A percentile compares a stretch with the other conserved stretches of the same genome.
These are phyloP conservation scores for Ceryle rudis DNA, from an alignment of 2,797 vertebrate genomes.

Conservation along the genomic window DNA sequence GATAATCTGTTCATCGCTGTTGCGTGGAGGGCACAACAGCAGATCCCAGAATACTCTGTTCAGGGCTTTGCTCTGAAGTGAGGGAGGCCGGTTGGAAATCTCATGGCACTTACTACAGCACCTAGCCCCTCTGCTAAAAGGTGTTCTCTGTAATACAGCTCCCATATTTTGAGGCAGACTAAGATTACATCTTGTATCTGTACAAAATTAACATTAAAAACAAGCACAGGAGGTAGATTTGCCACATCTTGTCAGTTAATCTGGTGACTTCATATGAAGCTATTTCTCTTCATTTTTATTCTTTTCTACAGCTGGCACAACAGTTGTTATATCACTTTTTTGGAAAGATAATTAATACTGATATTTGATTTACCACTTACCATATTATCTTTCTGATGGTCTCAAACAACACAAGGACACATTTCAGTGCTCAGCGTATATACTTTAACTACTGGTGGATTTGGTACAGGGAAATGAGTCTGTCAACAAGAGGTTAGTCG, in stretches of 20 bases:
- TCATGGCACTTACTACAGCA: not conserved
- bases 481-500: not conserved
- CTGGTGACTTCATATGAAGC: not conserved
- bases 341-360: not conserved
- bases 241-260: not conserved
- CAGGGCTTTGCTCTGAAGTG: not conserved
- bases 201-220: not conserved
- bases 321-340: not conserved
- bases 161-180: not conserved
- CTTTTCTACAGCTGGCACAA: not conserved
- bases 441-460: not conserved
- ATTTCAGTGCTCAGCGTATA: not conserved
- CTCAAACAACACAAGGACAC: not conserved
- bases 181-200: not conserved
- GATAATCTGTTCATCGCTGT: not conserved
- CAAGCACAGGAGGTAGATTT: not conserved
- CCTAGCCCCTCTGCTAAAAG: not conserved
- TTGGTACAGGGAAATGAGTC: not conserved
- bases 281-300: not conserved
- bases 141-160: not conserved
- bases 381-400: not conserved
- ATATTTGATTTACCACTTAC: not conserved
- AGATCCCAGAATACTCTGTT: not conserved
- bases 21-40: rapidly evolving
- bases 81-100: not conserved